Evolutionary conservation across 2,888 invertebrate species (phyloP), one percentile per base, ranked within the genome.

Genomic region (Heliconius charithonia): DNA sequence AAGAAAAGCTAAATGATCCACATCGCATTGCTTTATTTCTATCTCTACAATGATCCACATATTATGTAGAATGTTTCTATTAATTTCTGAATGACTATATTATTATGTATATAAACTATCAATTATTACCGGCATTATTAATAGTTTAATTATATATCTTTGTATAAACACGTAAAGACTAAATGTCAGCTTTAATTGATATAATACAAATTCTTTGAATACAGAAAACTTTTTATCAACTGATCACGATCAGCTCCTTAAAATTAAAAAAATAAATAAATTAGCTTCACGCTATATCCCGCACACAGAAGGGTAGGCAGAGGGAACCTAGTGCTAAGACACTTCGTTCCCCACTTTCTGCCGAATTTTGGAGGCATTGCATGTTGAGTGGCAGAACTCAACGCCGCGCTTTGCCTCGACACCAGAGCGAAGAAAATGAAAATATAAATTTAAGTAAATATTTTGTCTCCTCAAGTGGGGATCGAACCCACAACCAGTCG

Each of bases 241-340:
- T 83, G n/a, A 59, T 22, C 87, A 84, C 83, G 86, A 89, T 88
- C 87, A 84, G 84, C 84, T 88, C 87, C 86, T 78, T 73, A n/a
- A n/a, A n/a, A n/a, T n/a, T n/a, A n/a, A n/a, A n/a, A n/a, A n/a
- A n/a, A n/a, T n/a, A n/a, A n/a, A n/a, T n/a, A n/a, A n/a, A n/a
- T n/a, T n/a, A n/a, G n/a, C n/a, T n/a, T n/a, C n/a, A n/a, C n/a
- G n/a, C n/a, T n/a, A n/a, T n/a, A n/a, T n/a, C n/a, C n/a, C n/a
- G n/a, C n/a, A n/a, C n/a, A n/a, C n/a, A n/a, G n/a, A n/a, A n/a
- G n/a, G n/a, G n/a, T n/a, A n/a, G n/a, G n/a, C n/a, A n/a, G n/a
- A n/a, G n/a, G n/a, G n/a, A n/a, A n/a, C n/a, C n/a, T n/a, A n/a
- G n/a, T n/a, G n/a, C n/a, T n/a, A n/a, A n/a, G n/a, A n/a, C n/a